Conservation (phyloP, 2,113 vertebrate genomes). For the Melanocharis versteri region DNA sequence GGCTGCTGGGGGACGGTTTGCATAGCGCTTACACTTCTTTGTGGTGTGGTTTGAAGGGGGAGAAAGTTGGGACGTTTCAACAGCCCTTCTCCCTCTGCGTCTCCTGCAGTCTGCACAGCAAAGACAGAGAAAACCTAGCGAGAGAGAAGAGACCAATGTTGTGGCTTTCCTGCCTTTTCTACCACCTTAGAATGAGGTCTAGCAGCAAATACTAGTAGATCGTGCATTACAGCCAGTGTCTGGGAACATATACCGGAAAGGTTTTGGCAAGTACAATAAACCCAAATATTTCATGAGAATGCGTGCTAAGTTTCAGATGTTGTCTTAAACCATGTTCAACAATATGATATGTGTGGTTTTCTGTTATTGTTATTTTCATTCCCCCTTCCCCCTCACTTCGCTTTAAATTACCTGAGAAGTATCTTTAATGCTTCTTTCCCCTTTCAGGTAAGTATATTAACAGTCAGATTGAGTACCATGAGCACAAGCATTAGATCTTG, state of each 20-base stretch:
- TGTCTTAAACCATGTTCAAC: not conserved
- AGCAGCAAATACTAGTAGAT: not conserved
- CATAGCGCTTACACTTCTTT: not conserved
- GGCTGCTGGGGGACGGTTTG: not conserved
- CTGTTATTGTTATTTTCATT: not conserved
- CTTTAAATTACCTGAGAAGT: not conserved
- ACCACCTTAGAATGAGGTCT: not conserved
- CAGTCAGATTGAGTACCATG: not conserved
- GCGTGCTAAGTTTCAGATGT: not conserved
- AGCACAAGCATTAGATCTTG: conserved; percentile 4
- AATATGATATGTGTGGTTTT: not conserved
- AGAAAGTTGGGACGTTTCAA: conserved; percentile 9
- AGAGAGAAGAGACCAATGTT: not conserved
- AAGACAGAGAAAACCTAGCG: not conserved
- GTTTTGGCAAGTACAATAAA: not conserved
- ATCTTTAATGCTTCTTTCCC: not conserved
- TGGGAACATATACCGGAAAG: not conserved
- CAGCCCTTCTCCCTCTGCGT: not conserved
- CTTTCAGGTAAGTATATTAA: conserved; percentile 20
- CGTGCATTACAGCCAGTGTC: not conserved
- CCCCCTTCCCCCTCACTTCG: accelerated
- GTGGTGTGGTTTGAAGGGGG: not conserved
- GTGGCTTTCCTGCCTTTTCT: not conserved
- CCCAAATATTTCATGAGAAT: not conserved
- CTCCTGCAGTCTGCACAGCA: not conserved